phyloP scores from a whole-genome alignment of 1,140 invertebrate genomes.

The Bombyx mandarina region DNA sequence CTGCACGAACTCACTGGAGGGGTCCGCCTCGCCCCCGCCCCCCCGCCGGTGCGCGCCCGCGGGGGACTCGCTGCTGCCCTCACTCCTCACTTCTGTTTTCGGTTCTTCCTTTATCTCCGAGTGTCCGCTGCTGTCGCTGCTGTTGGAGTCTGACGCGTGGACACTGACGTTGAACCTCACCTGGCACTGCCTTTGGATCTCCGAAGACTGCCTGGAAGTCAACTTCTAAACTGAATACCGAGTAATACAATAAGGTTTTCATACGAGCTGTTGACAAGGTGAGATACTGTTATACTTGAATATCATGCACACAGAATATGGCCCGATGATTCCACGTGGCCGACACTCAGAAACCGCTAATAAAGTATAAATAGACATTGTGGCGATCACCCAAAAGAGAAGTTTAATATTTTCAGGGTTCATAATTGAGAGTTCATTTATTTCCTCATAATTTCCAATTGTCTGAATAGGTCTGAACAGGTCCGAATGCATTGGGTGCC shows the following conservation, averaged over 20 bases:
- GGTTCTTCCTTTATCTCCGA: constrained; percentile 19
- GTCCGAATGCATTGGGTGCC: too few relatives aligned
- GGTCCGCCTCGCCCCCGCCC: constrained; percentile 4
- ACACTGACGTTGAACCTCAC: constrained; percentile 42
- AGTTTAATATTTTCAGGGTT: too few relatives aligned
- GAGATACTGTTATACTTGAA: too few relatives aligned
- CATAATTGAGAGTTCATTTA: too few relatives aligned
- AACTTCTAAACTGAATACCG: not conserved
- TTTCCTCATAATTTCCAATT: too few relatives aligned
- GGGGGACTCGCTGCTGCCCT: not conserved
- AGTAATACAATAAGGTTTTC: not conserved
- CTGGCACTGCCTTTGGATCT: constrained; percentile 18
- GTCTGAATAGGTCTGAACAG: too few relatives aligned
- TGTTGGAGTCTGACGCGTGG: constrained; percentile 41
- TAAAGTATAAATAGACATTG: too few relatives aligned
- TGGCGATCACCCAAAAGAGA: too few relatives aligned
- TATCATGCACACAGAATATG: too few relatives aligned
- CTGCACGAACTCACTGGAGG: constrained; percentile 16
- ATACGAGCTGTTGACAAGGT: not conserved
- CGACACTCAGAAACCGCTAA: too few relatives aligned
- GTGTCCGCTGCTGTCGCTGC: constrained; percentile 38
- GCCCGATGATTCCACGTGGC: too few relatives aligned
- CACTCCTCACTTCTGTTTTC: not conserved
- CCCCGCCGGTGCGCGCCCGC: not conserved
- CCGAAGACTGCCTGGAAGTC: constrained; percentile 27